phyloP scores from a whole-genome alignment of 2,888 invertebrate species.

The Nomada goodeniana region DNA sequence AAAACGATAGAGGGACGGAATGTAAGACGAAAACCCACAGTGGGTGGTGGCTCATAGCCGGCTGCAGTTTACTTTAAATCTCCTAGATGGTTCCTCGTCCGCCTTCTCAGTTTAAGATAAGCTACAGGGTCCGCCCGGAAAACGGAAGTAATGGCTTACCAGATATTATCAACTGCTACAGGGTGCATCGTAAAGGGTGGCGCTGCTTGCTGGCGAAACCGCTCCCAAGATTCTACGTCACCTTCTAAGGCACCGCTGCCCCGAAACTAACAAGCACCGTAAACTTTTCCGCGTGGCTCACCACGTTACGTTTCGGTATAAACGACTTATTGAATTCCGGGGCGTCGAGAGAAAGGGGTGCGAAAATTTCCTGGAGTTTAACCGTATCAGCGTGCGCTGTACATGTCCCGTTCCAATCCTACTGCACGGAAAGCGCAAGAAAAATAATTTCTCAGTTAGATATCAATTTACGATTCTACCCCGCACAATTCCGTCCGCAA shows the following conservation, averaged over 20 bases:
- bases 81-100: slow-evolving; percentile 75
- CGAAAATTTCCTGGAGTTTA: slow-evolving; percentile 51
- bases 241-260: slow-evolving; percentile 69
- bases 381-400: slow-evolving; percentile 26
- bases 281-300: slow-evolving; percentile 71
- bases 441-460: too few relatives aligned
- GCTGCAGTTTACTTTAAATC: slow-evolving; percentile 78
- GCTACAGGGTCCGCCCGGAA: slow-evolving; percentile 76
- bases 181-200: slow-evolving; percentile 66
- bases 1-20: slow-evolving; percentile 25
- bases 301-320: slow-evolving; percentile 69
- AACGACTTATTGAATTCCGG: slow-evolving; percentile 71
- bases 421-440: too few relatives aligned
- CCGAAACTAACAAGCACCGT: slow-evolving; percentile 69
- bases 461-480: too few relatives aligned
- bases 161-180: slow-evolving; percentile 80
- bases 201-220: slow-evolving; percentile 58
- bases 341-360: slow-evolving; percentile 62
- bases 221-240: slow-evolving; percentile 69
- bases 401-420: not conserved
- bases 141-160: slow-evolving; percentile 82
- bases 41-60: slow-evolving; percentile 63
- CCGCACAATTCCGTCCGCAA: too few relatives aligned
- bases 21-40: slow-evolving; percentile 31
- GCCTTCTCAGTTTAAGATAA: slow-evolving; percentile 77